Evolutionary conservation across 1,140 invertebrate genomes (phyloP).

Genomic region (Phymastichus coffea): DNA sequence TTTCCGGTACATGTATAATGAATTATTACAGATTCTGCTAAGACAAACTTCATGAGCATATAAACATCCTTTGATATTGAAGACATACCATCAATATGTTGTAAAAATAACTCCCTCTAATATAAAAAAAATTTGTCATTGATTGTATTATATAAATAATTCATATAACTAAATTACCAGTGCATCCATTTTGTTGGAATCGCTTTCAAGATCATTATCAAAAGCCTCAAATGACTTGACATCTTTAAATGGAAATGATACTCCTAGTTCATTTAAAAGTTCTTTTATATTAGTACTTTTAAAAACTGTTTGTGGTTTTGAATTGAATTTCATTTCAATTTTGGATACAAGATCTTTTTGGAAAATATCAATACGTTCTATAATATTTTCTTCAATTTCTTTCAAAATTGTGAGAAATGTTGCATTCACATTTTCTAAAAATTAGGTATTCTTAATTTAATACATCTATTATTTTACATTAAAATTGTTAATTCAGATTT

Average conservation of each 20-base stretch:
- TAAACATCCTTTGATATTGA: constrained; percentile 7
- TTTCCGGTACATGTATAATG: constrained; percentile 11
- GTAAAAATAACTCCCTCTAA: constrained; percentile 13
- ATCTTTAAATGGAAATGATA: neutral
- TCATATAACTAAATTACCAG: neutral
- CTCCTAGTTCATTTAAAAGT: neutral
- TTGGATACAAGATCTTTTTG: neutral
- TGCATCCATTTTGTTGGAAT: neutral
- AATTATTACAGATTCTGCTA: constrained; percentile 4
- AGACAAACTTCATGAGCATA: constrained; percentile 1
- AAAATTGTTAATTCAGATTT: neutral
- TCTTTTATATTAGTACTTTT: neutral
- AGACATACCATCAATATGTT: neutral
- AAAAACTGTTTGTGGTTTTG: neutral
- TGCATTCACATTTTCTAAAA: constrained; percentile 8
- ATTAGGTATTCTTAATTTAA: too few relatives aligned
- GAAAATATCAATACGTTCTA: neutral
- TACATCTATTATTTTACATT: neutral
- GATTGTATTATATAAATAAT: neutral
- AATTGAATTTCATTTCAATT: neutral
- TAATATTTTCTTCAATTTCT: neutral
- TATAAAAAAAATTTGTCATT: neutral
- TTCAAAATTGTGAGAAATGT: neutral
- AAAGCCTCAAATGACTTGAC: neutral
- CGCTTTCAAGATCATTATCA: neutral